These are phyloP conservation scores for Thunnus albacares DNA, from an alignment of 2,797 vertebrate genomes.

Conservation along the genomic window DNA sequence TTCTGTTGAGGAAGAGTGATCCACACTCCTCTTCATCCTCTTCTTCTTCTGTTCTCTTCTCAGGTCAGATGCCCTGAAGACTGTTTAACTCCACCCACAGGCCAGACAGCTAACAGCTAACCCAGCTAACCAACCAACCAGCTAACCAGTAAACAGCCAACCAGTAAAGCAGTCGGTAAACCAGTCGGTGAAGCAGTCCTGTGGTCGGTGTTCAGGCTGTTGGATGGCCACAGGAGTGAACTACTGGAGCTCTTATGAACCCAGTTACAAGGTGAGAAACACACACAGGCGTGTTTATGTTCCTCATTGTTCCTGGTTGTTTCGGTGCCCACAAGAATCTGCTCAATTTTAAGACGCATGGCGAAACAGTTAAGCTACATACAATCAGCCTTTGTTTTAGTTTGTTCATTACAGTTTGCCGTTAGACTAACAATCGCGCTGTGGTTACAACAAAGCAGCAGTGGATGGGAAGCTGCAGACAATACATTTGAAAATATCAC, in stretches of 20 bases:
- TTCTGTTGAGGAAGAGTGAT: neutral
- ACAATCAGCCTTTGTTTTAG: too few relatives aligned
- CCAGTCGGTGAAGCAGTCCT: neutral
- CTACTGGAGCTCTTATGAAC: constrained; percentile 78
- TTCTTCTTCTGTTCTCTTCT: constrained; percentile 25
- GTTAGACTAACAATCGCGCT: too few relatives aligned
- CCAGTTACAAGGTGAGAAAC: constrained; percentile 49
- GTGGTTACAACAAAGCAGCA: too few relatives aligned
- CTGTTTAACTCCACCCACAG: constrained; percentile 53
- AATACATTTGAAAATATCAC: too few relatives aligned
- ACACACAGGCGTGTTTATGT: neutral
- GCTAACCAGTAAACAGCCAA: neutral
- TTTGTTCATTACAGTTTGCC: too few relatives aligned
- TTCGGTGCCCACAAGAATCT: too few relatives aligned
- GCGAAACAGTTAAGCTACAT: too few relatives aligned
- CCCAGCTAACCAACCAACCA: neutral
- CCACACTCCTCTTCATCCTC: neutral
- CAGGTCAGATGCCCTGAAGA: constrained; percentile 56
- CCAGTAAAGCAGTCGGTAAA: neutral
- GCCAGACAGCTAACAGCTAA: constrained; percentile 36
- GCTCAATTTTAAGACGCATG: too few relatives aligned
- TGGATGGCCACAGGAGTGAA: constrained; percentile 79
- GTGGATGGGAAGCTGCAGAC: too few relatives aligned
- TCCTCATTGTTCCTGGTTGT: too few relatives aligned
- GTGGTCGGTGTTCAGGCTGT: constrained; percentile 11